These are phyloP conservation scores for Drosophila sucinea DNA, from an alignment of 1,140 invertebrate species.

Conservation along the genomic window DNA sequence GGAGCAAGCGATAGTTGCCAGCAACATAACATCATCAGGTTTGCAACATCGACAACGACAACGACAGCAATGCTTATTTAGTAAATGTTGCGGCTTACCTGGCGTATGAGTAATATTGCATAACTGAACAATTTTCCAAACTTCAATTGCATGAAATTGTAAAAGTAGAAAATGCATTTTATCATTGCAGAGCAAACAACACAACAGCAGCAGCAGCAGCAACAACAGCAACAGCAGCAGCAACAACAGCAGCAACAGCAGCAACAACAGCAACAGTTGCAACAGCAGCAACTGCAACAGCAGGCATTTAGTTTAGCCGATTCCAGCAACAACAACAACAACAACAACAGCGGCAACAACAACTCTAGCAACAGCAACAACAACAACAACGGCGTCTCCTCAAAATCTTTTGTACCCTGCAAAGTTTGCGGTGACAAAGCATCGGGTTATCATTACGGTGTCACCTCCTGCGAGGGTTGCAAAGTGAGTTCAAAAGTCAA, in stretches of 20 bases:
- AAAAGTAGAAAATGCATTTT: constrained; percentile 59
- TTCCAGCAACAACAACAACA: constrained; percentile 84
- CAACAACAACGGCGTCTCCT: constrained; percentile 83
- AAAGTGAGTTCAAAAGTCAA: constrained; percentile 90
- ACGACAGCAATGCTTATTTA: constrained; percentile 56
- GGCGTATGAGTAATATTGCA: constrained; percentile 59
- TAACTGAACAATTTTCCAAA: constrained; percentile 51
- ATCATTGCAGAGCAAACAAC: constrained; percentile 66
- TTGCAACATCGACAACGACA: neutral
- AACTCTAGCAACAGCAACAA: constrained; percentile 86
- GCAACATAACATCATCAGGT: neutral
- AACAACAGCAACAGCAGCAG: constrained; percentile 51
- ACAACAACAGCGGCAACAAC: constrained; percentile 43
- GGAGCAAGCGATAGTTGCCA: constrained; percentile 48
- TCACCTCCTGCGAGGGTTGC: constrained; percentile 99
- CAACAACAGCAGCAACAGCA: constrained; percentile 51
- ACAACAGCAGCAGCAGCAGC: constrained; percentile 59
- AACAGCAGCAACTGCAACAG: constrained; percentile 84
- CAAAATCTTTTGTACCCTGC: constrained; percentile 95
- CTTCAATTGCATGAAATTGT: constrained; percentile 41
- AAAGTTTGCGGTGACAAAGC: constrained; percentile 99
- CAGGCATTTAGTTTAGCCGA: constrained; percentile 91
- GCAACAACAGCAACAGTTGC: constrained; percentile 35
- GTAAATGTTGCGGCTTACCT: constrained; percentile 49
- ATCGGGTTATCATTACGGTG: constrained; percentile 99